These are phyloP conservation scores for Dicrostonyx torquatus DNA, from an alignment of 2,797 vertebrate species.

Conservation along the genomic window DNA sequence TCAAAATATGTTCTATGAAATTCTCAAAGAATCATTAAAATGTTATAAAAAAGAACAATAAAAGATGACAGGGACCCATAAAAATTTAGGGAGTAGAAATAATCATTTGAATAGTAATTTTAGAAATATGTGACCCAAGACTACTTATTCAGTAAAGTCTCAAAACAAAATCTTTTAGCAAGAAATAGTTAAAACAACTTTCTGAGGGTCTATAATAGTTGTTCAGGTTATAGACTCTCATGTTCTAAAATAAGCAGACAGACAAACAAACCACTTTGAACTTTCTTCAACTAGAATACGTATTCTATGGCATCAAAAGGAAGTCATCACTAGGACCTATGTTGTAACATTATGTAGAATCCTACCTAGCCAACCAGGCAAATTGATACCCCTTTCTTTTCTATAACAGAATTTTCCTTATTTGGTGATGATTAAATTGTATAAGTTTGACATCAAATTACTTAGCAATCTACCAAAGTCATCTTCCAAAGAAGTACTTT, in stretches of 20 bases:
- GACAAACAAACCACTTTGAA: background rate
- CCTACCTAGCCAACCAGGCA: background rate
- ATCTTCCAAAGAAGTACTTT: background rate
- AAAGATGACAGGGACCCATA: background rate
- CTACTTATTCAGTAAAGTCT: background rate
- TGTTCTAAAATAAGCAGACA: background rate
- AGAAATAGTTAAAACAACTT: background rate
- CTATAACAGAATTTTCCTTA: background rate
- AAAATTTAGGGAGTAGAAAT: background rate
- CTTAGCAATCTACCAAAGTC: background rate
- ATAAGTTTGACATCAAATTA: background rate
- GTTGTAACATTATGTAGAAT: background rate
- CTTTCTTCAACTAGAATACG: background rate
- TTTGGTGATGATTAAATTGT: background rate
- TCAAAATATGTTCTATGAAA: background rate
- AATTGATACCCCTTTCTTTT: constrained; percentile 8
- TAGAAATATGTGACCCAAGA: background rate
- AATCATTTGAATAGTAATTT: background rate
- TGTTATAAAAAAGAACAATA: background rate
- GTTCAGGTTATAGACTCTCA: background rate
- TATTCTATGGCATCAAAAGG: background rate
- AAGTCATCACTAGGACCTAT: background rate
- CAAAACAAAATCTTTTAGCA: background rate
- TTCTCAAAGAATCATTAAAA: background rate
- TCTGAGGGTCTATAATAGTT: background rate